Evolutionary conservation across 2,797 vertebrate species (phyloP).

Genomic region (Sebastes baramenuke): DNA sequence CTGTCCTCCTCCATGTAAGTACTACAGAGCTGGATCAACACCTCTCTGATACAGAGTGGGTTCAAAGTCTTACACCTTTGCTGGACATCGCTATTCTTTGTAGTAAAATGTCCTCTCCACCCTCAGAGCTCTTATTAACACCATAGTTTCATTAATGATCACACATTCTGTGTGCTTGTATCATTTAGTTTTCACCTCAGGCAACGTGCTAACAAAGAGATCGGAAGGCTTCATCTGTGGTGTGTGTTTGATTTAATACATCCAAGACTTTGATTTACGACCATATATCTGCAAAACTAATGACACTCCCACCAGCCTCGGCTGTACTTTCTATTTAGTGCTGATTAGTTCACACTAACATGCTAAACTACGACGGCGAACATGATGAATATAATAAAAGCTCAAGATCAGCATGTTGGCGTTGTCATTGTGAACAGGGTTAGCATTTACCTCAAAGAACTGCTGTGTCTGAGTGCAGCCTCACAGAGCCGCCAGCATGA

Average conservation of each 20-base stretch:
- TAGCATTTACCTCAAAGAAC: neutral
- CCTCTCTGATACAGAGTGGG: neutral
- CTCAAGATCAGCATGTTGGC: neutral
- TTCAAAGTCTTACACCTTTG: neutral
- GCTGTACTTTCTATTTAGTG: neutral
- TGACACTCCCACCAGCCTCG: neutral
- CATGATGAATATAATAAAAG: neutral
- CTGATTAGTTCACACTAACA: neutral
- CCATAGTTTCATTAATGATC: conserved; percentile 36
- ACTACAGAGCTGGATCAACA: neutral
- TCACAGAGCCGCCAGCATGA: neutral
- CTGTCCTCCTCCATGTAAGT: neutral
- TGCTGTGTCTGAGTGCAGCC: neutral
- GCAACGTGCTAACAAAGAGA: neutral
- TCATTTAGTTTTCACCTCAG: conserved; percentile 22
- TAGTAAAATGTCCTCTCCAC: neutral
- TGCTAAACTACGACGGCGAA: neutral
- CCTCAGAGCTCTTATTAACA: conserved; percentile 37
- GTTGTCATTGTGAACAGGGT: neutral
- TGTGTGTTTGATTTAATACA: neutral
- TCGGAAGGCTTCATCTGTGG: neutral
- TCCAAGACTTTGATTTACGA: neutral
- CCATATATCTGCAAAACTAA: neutral
- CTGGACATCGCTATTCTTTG: neutral
- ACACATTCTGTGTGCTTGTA: conserved; percentile 1